These are phyloP conservation scores for Griposia aprilina DNA, from an alignment of 2,888 invertebrate genomes.

Conservation along the genomic window DNA sequence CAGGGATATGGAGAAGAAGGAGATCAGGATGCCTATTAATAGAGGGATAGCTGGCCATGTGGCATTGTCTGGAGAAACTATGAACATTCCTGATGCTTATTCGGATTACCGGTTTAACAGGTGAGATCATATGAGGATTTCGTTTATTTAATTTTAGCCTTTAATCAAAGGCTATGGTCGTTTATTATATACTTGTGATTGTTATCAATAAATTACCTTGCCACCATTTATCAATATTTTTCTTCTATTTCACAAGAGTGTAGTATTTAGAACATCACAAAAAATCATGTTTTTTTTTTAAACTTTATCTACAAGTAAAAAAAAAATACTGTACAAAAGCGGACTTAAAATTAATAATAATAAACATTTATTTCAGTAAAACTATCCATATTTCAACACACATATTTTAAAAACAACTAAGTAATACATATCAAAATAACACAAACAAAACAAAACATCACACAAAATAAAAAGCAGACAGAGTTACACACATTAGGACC, in stretches of 20 bases:
- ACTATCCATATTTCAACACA: too few relatives aligned
- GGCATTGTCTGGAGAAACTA: constrained; percentile 94
- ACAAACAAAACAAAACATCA: too few relatives aligned
- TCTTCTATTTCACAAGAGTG: not conserved
- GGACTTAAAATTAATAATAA: too few relatives aligned
- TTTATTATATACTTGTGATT: not conserved
- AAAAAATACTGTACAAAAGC: too few relatives aligned
- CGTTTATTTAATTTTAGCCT: not conserved
- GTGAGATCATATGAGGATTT: constrained; percentile 61
- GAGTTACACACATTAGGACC: too few relatives aligned
- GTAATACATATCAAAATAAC: too few relatives aligned
- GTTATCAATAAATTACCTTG: not conserved
- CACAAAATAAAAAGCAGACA: too few relatives aligned
- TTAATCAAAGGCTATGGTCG: too few relatives aligned
- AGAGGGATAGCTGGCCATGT: constrained; percentile 96
- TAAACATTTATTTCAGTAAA: too few relatives aligned
- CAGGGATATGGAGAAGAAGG: constrained; percentile 83
- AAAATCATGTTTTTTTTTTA: too few relatives aligned
- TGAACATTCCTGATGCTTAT: constrained; percentile 96
- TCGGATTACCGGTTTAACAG: constrained; percentile 94
- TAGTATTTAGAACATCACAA: not conserved
- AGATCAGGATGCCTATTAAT: constrained; percentile 93
- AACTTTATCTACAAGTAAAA: too few relatives aligned
- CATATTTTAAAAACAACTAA: too few relatives aligned
- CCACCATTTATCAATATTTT: not conserved